phyloP scores from a whole-genome alignment of 2,888 invertebrate genomes.

The Agrochola litura region DNA sequence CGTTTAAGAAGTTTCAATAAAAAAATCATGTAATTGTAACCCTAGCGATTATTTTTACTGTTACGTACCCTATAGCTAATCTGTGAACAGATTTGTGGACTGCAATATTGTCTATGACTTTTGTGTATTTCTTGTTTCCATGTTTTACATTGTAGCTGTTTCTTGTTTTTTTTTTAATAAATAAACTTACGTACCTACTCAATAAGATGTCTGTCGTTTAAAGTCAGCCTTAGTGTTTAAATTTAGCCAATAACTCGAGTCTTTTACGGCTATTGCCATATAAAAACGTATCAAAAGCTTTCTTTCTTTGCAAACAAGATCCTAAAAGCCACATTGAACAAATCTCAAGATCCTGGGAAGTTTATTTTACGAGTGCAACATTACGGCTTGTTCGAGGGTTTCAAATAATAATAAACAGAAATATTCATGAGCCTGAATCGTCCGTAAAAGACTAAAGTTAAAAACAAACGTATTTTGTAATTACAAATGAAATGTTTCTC shows the following conservation, averaged over 20 bases:
- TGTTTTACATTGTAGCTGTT: not conserved
- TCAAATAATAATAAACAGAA: constrained; percentile 39
- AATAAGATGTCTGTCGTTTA: not conserved
- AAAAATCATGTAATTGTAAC: not conserved
- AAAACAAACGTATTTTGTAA: constrained; percentile 25
- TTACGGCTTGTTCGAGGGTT: constrained; percentile 17
- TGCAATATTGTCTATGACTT: not conserved
- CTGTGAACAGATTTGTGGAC: not conserved
- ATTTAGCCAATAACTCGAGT: not conserved
- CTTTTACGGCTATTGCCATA: not conserved
- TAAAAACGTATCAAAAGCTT: not conserved
- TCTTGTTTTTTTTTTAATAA: too few species aligned
- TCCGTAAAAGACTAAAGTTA: constrained; percentile 13
- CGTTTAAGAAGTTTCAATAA: not conserved
- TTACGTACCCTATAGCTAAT: not conserved
- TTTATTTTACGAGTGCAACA: constrained; percentile 27
- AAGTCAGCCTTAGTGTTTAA: not conserved
- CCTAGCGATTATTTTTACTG: not conserved
- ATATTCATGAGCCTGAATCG: constrained; percentile 38
- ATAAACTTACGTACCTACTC: too few species aligned
- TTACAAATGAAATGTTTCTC: constrained; percentile 45
- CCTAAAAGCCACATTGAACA: constrained; percentile 18
- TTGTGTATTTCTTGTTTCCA: not conserved
- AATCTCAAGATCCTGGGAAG: constrained; percentile 8
- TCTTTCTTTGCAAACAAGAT: constrained; percentile 1